Evolutionary conservation across 1,140 invertebrate species (phyloP), one percentile per base, ranked within the genome.

Genomic region (Zeugodacus cucurbitae): DNA sequence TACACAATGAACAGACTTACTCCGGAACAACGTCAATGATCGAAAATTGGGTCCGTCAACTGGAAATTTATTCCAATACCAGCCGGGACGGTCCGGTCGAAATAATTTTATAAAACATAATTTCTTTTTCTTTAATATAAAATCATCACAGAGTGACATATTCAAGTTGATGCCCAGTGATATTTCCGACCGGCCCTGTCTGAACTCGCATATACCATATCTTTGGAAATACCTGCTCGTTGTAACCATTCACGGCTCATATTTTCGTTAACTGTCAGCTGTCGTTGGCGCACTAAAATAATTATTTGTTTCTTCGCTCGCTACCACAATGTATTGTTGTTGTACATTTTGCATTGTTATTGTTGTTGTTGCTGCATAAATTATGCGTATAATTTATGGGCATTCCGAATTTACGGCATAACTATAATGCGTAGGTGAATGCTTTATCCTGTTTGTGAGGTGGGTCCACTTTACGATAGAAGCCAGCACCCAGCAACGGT

Each of bases 381-480:
- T 87, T 87, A 87, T 87, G 86, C 86, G 54, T 64, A 41, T 64
- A 87, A 87, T 87, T 87, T 87, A 87, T 87, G 86, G 32, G 57
- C 29, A 22, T 20, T 22, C 54, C 86, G 86, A 59, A 87, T 87
- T 87, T 87, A 59, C 37, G 57, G 86, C 86, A 59, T 54, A 48
- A 82, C 41, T 48, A 41, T 82, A 82, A 82, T 82, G 74, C 74
- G 74, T 82, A 82, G 74, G 74, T 82, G 74, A 82, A 54, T 48
- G 74, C 41, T 82, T 82, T 37, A 48, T 48, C 37, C 74, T 82
- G 74, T 82, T 82, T 82, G 41, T 10, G 74, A 41, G 41, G 37
- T 82, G 74, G 41, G 10, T 82, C 48, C 48, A 54, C 48, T 37
- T 22, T 48, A 54, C n/a, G 22, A 3, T 82, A 14, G 20, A 67